These are phyloP conservation scores for Smutsia temminckii DNA, from an alignment of 2,797 vertebrate genomes.

Conservation along the genomic window DNA sequence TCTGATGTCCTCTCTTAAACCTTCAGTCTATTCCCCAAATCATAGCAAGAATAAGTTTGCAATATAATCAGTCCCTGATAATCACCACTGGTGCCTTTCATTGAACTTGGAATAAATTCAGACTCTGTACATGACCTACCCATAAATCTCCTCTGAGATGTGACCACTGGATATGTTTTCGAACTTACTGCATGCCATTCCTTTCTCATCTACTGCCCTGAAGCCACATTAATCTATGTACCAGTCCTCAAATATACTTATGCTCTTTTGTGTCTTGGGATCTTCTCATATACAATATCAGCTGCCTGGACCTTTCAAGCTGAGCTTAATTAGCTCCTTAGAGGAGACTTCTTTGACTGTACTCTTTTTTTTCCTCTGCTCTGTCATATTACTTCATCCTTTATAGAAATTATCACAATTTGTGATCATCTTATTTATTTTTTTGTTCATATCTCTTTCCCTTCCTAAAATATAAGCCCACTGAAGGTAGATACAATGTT, in stretches of 20 bases:
- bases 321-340: background rate
- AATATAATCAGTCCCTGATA: background rate
- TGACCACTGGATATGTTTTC: background rate
- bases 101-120: background rate
- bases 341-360: background rate
- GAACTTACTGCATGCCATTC: background rate
- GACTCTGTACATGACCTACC: background rate
- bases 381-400: background rate
- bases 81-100: background rate
- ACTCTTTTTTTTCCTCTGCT: background rate
- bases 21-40: background rate
- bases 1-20: background rate
- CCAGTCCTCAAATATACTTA: background rate
- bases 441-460: background rate
- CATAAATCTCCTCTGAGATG: background rate
- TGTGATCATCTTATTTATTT: background rate
- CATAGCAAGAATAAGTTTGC: background rate
- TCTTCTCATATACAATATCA: background rate
- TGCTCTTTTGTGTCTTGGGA: background rate
- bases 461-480: background rate
- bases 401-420: background rate
- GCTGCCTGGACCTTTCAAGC: background rate
- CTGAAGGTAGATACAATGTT: background rate
- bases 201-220: background rate
- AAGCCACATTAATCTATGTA: rapidly evolving